Evolutionary conservation across 2,113 vertebrate genomes (phyloP), one percentile per base, ranked within the genome.

Genomic region (Proterorhinus semilunaris): DNA sequence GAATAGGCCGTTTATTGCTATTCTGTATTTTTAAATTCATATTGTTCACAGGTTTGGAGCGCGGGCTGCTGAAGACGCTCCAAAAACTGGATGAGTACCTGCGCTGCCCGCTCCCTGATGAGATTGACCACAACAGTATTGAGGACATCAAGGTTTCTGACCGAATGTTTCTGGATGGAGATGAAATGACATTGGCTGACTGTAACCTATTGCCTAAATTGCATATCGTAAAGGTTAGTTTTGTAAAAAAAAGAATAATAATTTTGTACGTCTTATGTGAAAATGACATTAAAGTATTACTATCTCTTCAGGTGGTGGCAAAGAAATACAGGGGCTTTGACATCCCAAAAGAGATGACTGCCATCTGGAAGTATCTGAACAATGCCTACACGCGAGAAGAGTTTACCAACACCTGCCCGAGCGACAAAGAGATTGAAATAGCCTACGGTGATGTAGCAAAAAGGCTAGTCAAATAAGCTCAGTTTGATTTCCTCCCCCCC

Each of bases 341-440:
- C 81, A 98, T 99, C 58, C 97, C 97, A 48, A 96, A 95, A 90
- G 93, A 93, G 65, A 97, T 99, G 97, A 93, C 87, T 0, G 94
- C 93, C 79, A 91, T 99, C 84, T 99, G 97, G 97, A 94, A 95
- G 89, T 99, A 99, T 91, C 91, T 99, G 90, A 95, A 93, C 1
- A 95, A 93, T 12, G 98, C 96, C 2, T 98, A 98, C 42, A 93
- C 94, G 1, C 93, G 95, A 1, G 97, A 99, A 45, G 98, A 99
- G 81, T 99, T 99, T 91, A 98, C 95, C 93, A 99, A 99, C 79
- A 99, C 98, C 82, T 99, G 97, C 87, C 96, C 98, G 81, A 96
- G 95, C 21, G 97, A 99, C 76, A 95, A 95, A 80, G 98, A 99
- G 89, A 98, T 99, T 0, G 98, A 98, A 89, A 96, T 99, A 3